Evolutionary conservation across 35 echinoderm and acorn worm species (phyloP).

Genomic region (Amphiura filiformis): DNA sequence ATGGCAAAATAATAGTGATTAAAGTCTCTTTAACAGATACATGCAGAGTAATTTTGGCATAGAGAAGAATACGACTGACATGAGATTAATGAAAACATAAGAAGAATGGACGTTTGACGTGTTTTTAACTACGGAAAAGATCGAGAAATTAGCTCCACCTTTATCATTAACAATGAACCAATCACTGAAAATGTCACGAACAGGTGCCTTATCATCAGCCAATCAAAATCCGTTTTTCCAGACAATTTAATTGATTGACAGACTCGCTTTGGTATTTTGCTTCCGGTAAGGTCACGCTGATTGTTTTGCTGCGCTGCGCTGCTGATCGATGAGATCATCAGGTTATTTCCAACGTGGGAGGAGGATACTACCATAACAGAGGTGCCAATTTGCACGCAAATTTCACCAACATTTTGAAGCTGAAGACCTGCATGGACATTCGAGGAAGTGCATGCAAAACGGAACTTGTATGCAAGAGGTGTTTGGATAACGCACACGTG

Average conservation of each 20-base stretch:
- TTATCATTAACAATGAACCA: background rate
- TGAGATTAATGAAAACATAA: background rate
- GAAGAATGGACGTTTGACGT: background rate
- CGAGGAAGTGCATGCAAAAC: background rate
- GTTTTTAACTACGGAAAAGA: too few species aligned
- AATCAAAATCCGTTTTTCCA: background rate
- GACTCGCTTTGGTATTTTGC: background rate
- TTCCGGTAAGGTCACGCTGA: background rate
- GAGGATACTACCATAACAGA: background rate
- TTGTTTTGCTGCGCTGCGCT: background rate
- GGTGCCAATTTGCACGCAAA: background rate
- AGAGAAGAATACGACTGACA: background rate
- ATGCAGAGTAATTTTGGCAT: background rate
- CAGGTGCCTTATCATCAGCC: background rate
- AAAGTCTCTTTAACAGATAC: background rate
- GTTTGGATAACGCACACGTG: background rate
- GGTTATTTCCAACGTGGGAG: background rate
- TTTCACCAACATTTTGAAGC: background rate
- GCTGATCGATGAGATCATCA: background rate
- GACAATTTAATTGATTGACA: background rate
- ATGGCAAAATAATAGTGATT: background rate
- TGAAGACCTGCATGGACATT: background rate
- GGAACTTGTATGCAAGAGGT: background rate
- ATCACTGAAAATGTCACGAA: background rate
- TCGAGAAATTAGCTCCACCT: background rate